Evolutionary conservation across 2,797 vertebrate species (phyloP), one percentile per base, ranked within the genome.

Genomic region (Halcyon smyrnensis): DNA sequence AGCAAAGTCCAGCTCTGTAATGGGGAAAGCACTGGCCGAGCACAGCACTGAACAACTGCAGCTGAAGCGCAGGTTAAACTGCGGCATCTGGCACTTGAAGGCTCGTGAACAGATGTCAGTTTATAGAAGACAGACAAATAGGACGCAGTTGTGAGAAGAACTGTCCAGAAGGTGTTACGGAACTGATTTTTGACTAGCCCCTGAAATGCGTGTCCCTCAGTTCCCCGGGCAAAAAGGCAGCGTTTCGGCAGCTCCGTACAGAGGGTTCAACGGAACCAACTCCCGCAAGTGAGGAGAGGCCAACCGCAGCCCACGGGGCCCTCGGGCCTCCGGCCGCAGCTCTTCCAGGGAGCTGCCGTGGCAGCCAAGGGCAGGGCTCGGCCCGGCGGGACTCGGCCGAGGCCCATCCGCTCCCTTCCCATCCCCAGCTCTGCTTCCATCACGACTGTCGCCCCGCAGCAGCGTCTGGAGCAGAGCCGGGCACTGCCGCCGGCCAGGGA

Each of bases 81-180:
- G 41, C 2, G 39, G 62, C 50, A 79, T 1, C 1, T 4, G 39
- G 56, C 59, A 8, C 69, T 46, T 3, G 20, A 19, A 73, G 41
- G 51, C 56, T 50, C 34, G 9, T 4, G 16, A 54, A 12, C 0
- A 41, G 37, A 10, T 1, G 0, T 12, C 25, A 7, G 51, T 3
- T 20, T 4, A 7, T 2, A 4, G 11, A 3, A 24, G 30, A 17
- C 1, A 13, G 14, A 27, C 57, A 21, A 39, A 48, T 0, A 12
- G 0, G 65, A 32, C 54, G 69, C 53, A 12, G 7, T 21, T 25
- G 36, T 3, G 21, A 8, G 25, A 19, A 51, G 46, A 50, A 21
- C 41, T 11, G 28, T 15, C 84, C 74, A 24, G 59, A 28, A 59
- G 76, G 15, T 2, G 43, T 11, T 7, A 21, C n/a, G 12, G 2